These are phyloP conservation scores for Camelus bactrianus DNA, from an alignment of 2,113 vertebrate species.

Conservation along the genomic window DNA sequence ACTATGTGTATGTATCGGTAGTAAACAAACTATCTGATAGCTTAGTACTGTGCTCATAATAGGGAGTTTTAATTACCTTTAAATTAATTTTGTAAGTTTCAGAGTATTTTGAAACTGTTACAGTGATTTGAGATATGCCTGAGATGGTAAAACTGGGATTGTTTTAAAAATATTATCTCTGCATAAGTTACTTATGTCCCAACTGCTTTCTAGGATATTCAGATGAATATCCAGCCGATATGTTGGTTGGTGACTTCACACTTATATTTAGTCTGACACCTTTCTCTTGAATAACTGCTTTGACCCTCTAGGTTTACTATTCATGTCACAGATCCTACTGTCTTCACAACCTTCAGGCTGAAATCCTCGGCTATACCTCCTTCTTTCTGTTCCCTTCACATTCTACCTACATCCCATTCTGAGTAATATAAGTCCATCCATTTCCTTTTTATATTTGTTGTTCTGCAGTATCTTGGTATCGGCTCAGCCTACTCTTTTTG, in stretches of 20 bases:
- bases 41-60: not conserved
- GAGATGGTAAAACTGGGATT: not conserved
- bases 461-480: not conserved
- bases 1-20: not conserved
- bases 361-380: not conserved
- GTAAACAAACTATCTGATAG: not conserved
- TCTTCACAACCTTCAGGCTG: not conserved
- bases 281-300: not conserved
- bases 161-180: not conserved
- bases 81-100: conserved; percentile 8
- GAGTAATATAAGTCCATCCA: not conserved
- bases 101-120: not conserved
- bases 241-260: conserved; percentile 20
- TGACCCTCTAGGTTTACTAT: not conserved
- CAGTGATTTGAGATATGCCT: not conserved
- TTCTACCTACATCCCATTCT: not conserved
- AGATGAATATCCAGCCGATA: not conserved
- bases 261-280: not conserved
- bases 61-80: conserved; percentile 6
- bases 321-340: not conserved
- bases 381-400: not conserved
- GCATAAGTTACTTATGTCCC: not conserved
- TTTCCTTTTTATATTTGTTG: not conserved
- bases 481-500: not conserved
- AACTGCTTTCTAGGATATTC: not conserved